Percentiles rank a stretch among this genome's conserved stretches.
Evolutionary conservation across 2,888 invertebrate species (phyloP).

Genomic region (Lepidochitona cinerea): DNA sequence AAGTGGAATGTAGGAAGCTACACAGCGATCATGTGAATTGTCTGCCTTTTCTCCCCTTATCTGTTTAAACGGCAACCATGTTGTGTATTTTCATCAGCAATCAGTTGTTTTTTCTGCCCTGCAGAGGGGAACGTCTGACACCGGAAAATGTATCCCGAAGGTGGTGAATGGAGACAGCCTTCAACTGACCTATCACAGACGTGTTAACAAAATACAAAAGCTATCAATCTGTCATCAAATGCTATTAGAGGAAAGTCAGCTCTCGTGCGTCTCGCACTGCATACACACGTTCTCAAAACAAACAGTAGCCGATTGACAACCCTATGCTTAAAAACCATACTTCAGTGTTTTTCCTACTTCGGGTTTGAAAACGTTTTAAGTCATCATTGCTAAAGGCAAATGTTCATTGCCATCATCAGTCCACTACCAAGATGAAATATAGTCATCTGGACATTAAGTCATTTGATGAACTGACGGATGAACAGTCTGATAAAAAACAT

Average conservation of each 20-base stretch:
- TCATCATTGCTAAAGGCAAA: too few relatives aligned
- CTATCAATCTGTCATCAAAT: background rate
- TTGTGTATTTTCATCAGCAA: background rate
- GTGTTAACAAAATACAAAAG: conserved; percentile 4
- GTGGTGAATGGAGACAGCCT: background rate
- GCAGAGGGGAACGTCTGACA: background rate
- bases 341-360: background rate
- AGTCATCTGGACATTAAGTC: too few relatives aligned
- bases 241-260: background rate
- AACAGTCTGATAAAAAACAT: too few relatives aligned
- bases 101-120: background rate
- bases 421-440: too few relatives aligned
- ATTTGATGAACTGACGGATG: too few relatives aligned
- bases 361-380: too few relatives aligned
- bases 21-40: too few relatives aligned
- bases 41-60: too few relatives aligned
- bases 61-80: too few relatives aligned
- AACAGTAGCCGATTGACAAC: background rate
- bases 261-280: too few relatives aligned
- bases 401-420: too few relatives aligned
- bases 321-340: background rate
- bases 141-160: background rate
- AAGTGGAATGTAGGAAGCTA: too few relatives aligned
- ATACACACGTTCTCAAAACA: background rate
- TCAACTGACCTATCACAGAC: background rate